phyloP scores from a whole-genome alignment of 1,140 invertebrate species.

The Pararge aegeria region DNA sequence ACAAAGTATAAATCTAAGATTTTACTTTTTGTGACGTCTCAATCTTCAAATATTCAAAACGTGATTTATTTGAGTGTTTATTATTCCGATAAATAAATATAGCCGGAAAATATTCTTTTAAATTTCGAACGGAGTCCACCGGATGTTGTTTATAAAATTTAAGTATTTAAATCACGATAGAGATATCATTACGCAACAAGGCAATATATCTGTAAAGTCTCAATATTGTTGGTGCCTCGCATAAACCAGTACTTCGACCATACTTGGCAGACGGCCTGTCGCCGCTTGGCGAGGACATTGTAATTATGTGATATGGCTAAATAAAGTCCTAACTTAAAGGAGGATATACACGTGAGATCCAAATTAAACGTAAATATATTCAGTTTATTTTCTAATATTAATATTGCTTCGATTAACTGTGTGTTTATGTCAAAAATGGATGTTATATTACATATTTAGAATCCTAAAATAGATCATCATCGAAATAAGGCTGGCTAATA shows the following conservation, averaged over 20 bases:
- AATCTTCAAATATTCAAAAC: too few species aligned
- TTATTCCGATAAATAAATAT: neutral
- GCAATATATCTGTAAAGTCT: too few species aligned
- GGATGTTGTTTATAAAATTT: neutral
- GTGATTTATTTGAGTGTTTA: too few species aligned
- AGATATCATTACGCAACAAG: neutral
- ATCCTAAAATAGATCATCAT: too few species aligned
- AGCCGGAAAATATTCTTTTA: neutral
- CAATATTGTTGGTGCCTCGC: neutral
- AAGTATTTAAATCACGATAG: neutral
- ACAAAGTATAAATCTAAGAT: too few species aligned
- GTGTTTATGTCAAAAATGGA: too few species aligned
- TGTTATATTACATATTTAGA: too few species aligned
- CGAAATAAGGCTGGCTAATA: too few species aligned
- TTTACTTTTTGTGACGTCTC: too few species aligned
- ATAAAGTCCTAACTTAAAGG: neutral
- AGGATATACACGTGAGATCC: neutral
- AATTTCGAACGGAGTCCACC: neutral
- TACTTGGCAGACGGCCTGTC: slow-evolving; percentile 27
- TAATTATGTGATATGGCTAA: neutral
- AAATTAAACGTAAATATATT: neutral
- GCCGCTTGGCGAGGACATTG: slow-evolving; percentile 7
- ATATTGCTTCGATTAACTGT: too few species aligned
- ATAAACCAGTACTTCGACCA: slow-evolving; percentile 9
- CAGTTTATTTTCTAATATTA: neutral